Percentiles rank a stretch among this genome's conserved stretches.
These are phyloP conservation scores for Apodemia hepburni DNA, from an alignment of 2,888 invertebrate genomes.

Conservation along the genomic window DNA sequence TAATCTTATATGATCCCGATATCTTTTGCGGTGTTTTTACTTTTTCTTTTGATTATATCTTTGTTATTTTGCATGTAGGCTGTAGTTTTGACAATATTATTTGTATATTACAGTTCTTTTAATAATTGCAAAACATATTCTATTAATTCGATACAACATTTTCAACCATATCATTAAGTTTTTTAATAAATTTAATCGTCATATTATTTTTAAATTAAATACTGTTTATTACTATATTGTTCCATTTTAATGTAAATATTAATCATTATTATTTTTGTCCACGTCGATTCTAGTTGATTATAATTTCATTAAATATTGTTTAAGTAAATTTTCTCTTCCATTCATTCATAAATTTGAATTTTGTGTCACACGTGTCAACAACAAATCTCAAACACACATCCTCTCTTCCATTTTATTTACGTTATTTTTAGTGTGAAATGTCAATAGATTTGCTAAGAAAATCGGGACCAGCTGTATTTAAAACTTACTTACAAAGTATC, in stretches of 20 bases:
- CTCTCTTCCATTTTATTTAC: neutral
- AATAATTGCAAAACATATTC: too few relatives aligned
- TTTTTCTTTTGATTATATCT: too few relatives aligned
- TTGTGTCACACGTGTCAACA: neutral
- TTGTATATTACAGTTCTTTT: too few relatives aligned
- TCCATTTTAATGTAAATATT: too few relatives aligned
- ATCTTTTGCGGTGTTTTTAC: neutral
- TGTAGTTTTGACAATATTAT: neutral
- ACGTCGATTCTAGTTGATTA: too few relatives aligned
- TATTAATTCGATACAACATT: neutral
- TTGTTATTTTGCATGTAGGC: neutral
- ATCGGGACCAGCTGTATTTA: conserved; percentile 18
- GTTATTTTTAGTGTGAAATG: neutral
- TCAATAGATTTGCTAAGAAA: conserved; percentile 2
- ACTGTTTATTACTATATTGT: neutral
- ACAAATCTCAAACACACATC: neutral
- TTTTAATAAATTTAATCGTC: neutral
- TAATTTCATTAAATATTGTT: neutral
- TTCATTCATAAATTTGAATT: neutral
- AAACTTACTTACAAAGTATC: conserved; percentile 19
- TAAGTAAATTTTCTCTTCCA: neutral
- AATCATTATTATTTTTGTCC: too few relatives aligned
- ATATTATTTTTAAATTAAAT: neutral
- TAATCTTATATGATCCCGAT: conserved; percentile 23
- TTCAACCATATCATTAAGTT: neutral